A percentile compares a stretch with the other conserved stretches of the same genome.
Conservation (phyloP, 2,113 vertebrate genomes). For the Myrmecophaga tridactyla region DNA sequence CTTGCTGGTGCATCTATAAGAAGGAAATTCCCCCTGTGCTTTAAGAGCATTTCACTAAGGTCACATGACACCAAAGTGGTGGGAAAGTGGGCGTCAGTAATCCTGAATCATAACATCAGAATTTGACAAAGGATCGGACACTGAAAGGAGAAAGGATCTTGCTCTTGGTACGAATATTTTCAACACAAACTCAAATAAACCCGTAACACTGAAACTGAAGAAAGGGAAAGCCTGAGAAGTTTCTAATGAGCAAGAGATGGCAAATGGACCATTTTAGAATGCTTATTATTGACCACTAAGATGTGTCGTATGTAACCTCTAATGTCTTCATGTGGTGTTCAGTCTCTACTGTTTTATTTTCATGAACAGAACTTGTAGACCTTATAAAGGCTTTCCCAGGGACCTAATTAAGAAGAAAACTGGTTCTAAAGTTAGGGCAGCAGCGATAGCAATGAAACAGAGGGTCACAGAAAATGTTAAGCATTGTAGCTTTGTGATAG, state of each 20-base stretch:
- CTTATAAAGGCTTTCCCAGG: neutral
- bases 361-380: neutral
- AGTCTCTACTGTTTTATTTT: neutral
- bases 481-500: neutral
- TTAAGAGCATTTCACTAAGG: neutral
- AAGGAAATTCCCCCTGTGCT: neutral
- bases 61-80: neutral
- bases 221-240: neutral
- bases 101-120: neutral
- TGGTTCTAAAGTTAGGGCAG: neutral
- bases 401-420: constrained; percentile 1
- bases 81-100: neutral
- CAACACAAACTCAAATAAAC: neutral
- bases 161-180: neutral
- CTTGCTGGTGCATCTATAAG: neutral
- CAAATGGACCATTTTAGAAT: neutral
- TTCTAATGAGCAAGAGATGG: neutral
- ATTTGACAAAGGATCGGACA: neutral
- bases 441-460: neutral
- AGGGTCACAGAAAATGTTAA: neutral
- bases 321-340: neutral
- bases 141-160: neutral
- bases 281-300: neutral
- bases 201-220: neutral
- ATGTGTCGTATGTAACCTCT: neutral